Conservation (phyloP, 2,113 vertebrate genomes). For the Datnioides undecimradiatus region DNA sequence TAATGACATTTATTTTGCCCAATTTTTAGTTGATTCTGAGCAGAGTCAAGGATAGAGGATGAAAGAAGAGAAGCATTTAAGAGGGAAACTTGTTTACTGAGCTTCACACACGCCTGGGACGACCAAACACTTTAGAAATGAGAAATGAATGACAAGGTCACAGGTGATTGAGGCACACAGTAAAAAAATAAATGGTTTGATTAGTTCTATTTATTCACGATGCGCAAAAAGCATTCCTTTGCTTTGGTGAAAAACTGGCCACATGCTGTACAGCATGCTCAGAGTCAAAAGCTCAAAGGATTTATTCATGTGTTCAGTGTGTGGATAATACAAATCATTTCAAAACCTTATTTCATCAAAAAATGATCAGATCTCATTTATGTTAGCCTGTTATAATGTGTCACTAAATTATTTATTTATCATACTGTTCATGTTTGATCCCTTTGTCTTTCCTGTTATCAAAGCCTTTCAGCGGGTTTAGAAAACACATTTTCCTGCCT, state of each 20-base stretch:
- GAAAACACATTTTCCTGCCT: constrained; percentile 33
- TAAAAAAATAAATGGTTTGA: constrained; percentile 23
- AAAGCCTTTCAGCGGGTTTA: constrained; percentile 7
- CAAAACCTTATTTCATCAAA: constrained; percentile 16
- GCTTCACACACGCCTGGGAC: neutral
- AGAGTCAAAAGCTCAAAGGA: constrained; percentile 24
- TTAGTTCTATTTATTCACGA: constrained; percentile 13
- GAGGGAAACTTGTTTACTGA: constrained; percentile 29
- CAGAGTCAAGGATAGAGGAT: constrained; percentile 49
- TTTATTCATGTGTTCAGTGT: constrained; percentile 25
- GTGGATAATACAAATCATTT: constrained; percentile 6
- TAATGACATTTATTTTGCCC: constrained; percentile 18
- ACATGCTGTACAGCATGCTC: constrained; percentile 10
- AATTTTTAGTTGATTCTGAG: constrained; percentile 7
- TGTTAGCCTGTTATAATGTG: neutral
- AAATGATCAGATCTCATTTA: constrained; percentile 15
- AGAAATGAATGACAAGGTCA: constrained; percentile 24
- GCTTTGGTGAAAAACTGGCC: constrained; percentile 11
- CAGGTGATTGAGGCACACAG: constrained; percentile 20
- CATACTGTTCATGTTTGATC: constrained; percentile 26
- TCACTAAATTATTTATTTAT: constrained; percentile 18
- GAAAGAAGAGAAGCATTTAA: constrained; percentile 31
- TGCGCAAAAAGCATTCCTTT: constrained; percentile 18
- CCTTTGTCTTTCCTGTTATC: constrained; percentile 38
- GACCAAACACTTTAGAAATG: constrained; percentile 14